Base-by-base conservation (phyloP, 2,888 invertebrate species). In the Flexamia atlantica region DNA sequence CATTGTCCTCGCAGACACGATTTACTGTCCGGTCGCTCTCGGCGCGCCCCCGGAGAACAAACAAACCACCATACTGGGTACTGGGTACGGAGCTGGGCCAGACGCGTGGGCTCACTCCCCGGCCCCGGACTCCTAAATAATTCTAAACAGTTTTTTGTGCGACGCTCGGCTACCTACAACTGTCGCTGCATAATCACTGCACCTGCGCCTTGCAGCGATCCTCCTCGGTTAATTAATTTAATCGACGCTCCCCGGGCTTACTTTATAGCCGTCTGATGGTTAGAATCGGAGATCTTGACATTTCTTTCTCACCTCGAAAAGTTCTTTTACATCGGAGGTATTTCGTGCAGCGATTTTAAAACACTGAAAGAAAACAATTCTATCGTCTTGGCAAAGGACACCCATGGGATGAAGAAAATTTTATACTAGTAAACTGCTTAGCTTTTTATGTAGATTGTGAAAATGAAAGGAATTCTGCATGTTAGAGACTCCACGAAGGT, bases 51-150 rank as follows among this genome's bases (percentile, higher is more conserved):
- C 25, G 14, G 30, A 64, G 30, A 14, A 28, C 64, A 64, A 64
- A 28, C 64, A 64, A 64, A 25, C 64, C 64, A 64, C 64, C 64
- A 64, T 64, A 28, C 25, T 28, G 64, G 53, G 53, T n/a, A n/a
- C 20, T 40, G 40, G 40, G 40, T n/a, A 40, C 40, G 5, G 40
- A 5, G 7, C 46, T 1, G 14, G 3, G 53, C 64, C 64, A 64
- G 64, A 64, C 64, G 64, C 64, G 64, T 64, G 64, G 64, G 64
- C 64, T 17, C 57, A 3, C 12, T 7, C 50, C 50, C 17, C 64
- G 28, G 20, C 64, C 64, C 64, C 64, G 64, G 25, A 30, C 64
- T 64, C 64, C 64, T 64, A 64, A 64, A 64, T 64, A 64, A 64
- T 64, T 64, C 28, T 30, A 64, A 64, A n/a, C 64, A 64, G 64